Evolutionary conservation across 2,113 vertebrate genomes (phyloP).

Genomic region (Vulpes ferrilata): DNA sequence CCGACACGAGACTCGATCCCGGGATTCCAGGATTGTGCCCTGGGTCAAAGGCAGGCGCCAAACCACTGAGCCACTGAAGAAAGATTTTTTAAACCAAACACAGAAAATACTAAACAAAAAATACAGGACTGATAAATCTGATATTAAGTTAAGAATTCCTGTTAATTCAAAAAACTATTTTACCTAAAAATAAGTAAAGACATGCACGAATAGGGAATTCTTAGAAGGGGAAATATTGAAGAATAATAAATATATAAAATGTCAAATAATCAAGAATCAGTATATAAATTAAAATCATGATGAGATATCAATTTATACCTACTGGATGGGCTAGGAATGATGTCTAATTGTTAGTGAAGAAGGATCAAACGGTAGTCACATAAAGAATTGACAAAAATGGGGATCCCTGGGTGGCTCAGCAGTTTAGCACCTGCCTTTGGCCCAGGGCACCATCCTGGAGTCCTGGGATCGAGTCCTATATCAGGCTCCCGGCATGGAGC

Average conservation of each 20-base stretch:
- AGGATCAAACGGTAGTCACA: background rate
- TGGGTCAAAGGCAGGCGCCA: background rate
- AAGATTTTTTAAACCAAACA: slow-evolving; percentile 26
- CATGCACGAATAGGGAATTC: background rate
- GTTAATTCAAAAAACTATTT: slow-evolving; percentile 3
- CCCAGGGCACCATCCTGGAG: no score
- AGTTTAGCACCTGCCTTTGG: no score
- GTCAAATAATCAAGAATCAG: background rate
- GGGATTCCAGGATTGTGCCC: background rate
- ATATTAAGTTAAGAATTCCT: slow-evolving; percentile 31
- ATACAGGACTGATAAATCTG: background rate
- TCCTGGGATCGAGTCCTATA: no score
- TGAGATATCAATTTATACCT: background rate
- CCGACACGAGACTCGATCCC: background rate
- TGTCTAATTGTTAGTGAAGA: background rate
- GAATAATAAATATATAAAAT: background rate
- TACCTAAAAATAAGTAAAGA: slow-evolving; percentile 24
- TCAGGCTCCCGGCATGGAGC: no score
- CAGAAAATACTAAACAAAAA: background rate
- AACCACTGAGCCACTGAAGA: background rate
- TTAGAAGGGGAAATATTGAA: background rate
- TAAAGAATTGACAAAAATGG: background rate
- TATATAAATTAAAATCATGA: slow-evolving; percentile 15
- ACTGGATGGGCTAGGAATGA: background rate
- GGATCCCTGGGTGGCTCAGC: no score